A percentile compares a stretch with the other conserved stretches of the same genome.
These are phyloP conservation scores for Phalangium opilio DNA, from an alignment of 2,888 invertebrate genomes.

Conservation along the genomic window DNA sequence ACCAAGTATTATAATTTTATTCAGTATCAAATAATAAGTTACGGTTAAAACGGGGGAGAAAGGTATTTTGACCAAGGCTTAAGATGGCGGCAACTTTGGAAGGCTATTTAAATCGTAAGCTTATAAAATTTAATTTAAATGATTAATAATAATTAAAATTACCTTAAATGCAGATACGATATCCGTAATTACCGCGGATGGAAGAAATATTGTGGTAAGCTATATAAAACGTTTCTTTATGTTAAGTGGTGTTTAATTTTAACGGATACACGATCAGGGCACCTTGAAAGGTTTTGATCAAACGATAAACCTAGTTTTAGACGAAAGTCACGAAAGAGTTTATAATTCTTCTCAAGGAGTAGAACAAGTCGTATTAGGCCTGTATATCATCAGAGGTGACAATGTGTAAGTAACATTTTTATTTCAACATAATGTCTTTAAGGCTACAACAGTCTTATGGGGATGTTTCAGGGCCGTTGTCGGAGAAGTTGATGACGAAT, in stretches of 20 bases:
- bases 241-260: not conserved
- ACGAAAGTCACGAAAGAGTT: constrained; percentile 97
- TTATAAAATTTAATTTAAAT: constrained; percentile 2
- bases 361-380: constrained; percentile 84
- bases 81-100: constrained; percentile 19
- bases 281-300: constrained; percentile 97
- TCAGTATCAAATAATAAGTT: too few relatives aligned
- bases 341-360: constrained; percentile 84
- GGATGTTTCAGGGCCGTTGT: constrained; percentile 43
- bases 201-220: constrained; percentile 74
- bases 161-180: constrained; percentile 35
- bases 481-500: constrained; percentile 42
- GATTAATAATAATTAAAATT: constrained; percentile 2
- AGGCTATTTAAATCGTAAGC: constrained; percentile 17
- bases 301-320: constrained; percentile 93
- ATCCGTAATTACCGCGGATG: constrained; percentile 89
- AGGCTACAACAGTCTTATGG: too few relatives aligned
- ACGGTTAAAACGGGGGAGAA: too few relatives aligned
- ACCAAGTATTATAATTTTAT: too few relatives aligned
- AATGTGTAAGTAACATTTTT: constrained; percentile 55
- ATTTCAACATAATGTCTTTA: too few relatives aligned
- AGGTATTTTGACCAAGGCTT: not conserved
- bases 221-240: not conserved
- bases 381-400: constrained; percentile 95
- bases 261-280: constrained; percentile 43